Evolutionary conservation across 2,113 vertebrate species (phyloP).

Genomic region (Origma solitaria): DNA sequence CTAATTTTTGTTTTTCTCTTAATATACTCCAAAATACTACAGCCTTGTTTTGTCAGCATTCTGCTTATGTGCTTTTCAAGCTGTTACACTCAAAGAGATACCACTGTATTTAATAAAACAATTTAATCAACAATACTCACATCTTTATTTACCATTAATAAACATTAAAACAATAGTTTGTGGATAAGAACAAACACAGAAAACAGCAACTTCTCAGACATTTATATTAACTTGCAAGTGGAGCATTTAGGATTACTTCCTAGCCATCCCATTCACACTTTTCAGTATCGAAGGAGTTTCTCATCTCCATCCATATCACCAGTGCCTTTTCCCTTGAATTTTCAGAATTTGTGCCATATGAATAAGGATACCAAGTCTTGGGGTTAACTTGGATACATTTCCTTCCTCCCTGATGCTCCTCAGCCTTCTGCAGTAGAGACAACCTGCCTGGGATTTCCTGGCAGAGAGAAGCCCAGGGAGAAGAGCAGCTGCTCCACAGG

Average conservation of each 20-base stretch:
- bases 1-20: not conserved
- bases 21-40: not conserved
- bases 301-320: not conserved
- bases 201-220: not conserved
- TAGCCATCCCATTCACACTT: not conserved
- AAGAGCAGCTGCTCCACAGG: not conserved
- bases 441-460: not conserved
- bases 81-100: not conserved
- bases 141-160: slow-evolving; percentile 20
- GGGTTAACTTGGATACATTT: not conserved
- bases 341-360: not conserved
- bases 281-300: not conserved
- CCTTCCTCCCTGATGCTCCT: not conserved
- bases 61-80: not conserved
- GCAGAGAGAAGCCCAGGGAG: not conserved
- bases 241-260: not conserved
- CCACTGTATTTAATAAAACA: not conserved
- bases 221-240: not conserved
- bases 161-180: not conserved
- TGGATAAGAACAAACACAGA: not conserved
- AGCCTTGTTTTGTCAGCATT: not conserved
- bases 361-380: not conserved
- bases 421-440: not conserved
- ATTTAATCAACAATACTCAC: not conserved
- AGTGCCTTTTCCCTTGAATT: not conserved